These are phyloP conservation scores for Holothuria glaberrima DNA, from an alignment of 35 echinoderm and acorn worm species.

Conservation along the genomic window DNA sequence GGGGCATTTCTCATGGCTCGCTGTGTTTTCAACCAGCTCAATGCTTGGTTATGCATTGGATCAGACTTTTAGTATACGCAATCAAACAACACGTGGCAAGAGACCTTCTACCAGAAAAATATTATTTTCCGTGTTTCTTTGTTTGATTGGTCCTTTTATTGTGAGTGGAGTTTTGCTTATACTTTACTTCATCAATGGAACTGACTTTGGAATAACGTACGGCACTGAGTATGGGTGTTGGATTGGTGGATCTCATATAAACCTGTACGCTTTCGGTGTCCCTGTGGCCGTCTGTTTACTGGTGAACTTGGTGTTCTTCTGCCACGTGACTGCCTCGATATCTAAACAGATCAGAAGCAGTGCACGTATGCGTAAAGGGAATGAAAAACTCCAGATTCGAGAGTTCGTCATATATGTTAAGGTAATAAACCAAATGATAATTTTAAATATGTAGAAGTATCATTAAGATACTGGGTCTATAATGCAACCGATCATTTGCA, in stretches of 20 bases:
- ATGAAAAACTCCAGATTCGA: neutral
- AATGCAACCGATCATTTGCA: too few species aligned
- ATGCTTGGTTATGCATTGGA: neutral
- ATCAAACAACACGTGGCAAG: neutral
- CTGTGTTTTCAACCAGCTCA: constrained; percentile 8
- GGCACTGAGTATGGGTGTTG: constrained; percentile 32
- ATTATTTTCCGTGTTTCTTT: neutral
- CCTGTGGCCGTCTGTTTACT: constrained; percentile 47
- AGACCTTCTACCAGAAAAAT: neutral
- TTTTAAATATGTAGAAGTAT: neutral
- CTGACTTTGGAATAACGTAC: neutral
- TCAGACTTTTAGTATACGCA: neutral
- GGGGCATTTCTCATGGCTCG: constrained; percentile 28
- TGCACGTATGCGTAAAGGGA: neutral
- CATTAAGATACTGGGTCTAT: too few species aligned
- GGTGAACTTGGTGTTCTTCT: constrained; percentile 30
- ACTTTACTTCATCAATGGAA: neutral
- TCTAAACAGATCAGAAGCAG: neutral
- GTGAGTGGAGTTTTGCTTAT: neutral
- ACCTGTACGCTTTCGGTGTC: constrained; percentile 43
- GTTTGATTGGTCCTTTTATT: neutral
- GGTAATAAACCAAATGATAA: neutral
- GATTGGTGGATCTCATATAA: constrained; percentile 45
- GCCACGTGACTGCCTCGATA: constrained; percentile 23
- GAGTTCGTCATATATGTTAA: constrained; percentile 26